Evolutionary conservation across 2,113 vertebrate species (phyloP).

Genomic region (Typhlomys cinereus): DNA sequence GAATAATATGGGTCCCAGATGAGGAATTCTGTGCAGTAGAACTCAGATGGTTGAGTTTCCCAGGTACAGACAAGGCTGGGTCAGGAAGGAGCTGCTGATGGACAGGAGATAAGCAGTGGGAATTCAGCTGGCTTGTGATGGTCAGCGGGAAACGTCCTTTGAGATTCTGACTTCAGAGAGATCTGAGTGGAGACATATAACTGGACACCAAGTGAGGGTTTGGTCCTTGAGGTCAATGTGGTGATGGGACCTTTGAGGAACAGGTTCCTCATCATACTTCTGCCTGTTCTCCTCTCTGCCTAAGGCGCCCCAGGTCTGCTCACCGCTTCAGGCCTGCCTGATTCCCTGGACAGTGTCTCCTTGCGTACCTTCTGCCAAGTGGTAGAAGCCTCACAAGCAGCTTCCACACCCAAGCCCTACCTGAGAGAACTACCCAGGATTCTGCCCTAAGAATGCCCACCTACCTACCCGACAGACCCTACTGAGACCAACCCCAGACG

Average conservation of each 20-base stretch:
- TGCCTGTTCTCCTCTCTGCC: neutral
- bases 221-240: neutral
- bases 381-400: neutral
- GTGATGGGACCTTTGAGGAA: neutral
- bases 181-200: neutral
- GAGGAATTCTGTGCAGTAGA: fast-evolving
- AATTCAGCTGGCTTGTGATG: neutral
- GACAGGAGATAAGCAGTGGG: neutral
- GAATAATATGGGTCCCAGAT: too few relatives aligned
- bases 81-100: neutral
- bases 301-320: neutral
- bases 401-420: neutral
- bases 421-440: neutral
- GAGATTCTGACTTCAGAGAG: neutral
- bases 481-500: constrained; percentile 3
- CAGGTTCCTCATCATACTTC: neutral
- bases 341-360: fast-evolving
- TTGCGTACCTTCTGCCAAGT: neutral
- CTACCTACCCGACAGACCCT: neutral
- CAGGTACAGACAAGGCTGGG: neutral
- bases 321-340: neutral
- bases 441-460: neutral
- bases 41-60: neutral
- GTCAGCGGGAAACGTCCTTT: neutral
- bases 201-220: too few relatives aligned